Percentiles rank a stretch among this genome's conserved stretches.
These are phyloP conservation scores for Doris montereyensis DNA, from an alignment of 2,888 invertebrate genomes.

Conservation along the genomic window DNA sequence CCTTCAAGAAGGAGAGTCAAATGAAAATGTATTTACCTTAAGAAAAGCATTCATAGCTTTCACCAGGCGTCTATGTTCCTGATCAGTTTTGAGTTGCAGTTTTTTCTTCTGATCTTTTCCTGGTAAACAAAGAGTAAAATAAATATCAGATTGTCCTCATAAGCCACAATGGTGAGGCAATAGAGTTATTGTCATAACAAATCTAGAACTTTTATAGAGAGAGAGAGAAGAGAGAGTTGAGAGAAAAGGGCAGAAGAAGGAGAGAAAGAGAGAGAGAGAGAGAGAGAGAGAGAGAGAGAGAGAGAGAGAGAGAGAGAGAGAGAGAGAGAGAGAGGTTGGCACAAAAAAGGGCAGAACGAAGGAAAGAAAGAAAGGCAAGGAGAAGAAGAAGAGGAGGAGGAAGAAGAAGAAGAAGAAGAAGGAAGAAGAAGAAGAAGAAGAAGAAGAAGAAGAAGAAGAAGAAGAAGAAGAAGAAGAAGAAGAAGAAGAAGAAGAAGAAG, in stretches of 20 bases:
- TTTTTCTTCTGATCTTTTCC: slow-evolving; percentile 56
- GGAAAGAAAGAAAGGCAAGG: neutral
- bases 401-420: slow-evolving; percentile 52
- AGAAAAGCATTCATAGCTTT: slow-evolving; percentile 60
- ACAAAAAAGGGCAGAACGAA: neutral
- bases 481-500: slow-evolving; percentile 20
- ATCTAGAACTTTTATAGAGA: neutral
- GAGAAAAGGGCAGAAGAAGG: neutral
- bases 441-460: slow-evolving; percentile 51
- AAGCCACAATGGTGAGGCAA: too few species aligned
- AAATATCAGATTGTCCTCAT: neutral
- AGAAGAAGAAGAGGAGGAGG: slow-evolving; percentile 44
- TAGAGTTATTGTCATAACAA: too few species aligned
- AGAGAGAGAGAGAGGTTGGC: neutral
- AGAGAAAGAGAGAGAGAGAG: slow-evolving; percentile 14
- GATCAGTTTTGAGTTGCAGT: slow-evolving; percentile 55
- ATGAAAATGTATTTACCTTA: slow-evolving; percentile 54
- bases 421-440: slow-evolving; percentile 53
- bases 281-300: neutral
- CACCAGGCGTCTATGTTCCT: slow-evolving; percentile 56
- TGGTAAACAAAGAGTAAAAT: slow-evolving; percentile 41
- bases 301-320: neutral
- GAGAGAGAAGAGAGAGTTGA: neutral
- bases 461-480: slow-evolving; percentile 47
- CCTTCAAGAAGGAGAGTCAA: too few species aligned